Percentiles rank a stretch among this genome's conserved stretches.
phyloP scores from a whole-genome alignment of 2,113 vertebrate genomes.

The Alethe castanea region DNA sequence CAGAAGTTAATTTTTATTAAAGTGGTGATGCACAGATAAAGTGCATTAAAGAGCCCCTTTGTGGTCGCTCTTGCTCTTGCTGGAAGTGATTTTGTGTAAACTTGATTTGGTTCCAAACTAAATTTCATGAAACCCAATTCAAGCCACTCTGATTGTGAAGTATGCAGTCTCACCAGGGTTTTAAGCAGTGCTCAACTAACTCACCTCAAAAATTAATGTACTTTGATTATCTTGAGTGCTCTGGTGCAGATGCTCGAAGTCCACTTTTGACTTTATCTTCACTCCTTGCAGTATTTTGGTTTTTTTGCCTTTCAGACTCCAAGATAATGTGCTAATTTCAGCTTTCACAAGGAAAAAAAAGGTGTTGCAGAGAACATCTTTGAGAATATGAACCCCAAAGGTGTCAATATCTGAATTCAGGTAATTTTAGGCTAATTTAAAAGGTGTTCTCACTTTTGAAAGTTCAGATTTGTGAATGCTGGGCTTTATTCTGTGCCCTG shows the following conservation, averaged over 20 bases:
- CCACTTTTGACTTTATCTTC: neutral
- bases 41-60: neutral
- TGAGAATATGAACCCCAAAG: neutral
- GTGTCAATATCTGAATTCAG: neutral
- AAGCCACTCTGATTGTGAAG: neutral
- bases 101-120: neutral
- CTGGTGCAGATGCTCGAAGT: neutral
- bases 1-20: neutral
- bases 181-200: neutral
- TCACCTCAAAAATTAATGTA: neutral
- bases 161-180: neutral
- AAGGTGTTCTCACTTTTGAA: neutral
- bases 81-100: neutral
- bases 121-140: neutral
- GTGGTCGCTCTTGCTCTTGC: neutral
- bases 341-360: neutral
- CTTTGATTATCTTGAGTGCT: neutral
- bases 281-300: neutral
- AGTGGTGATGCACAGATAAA: neutral
- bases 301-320: neutral
- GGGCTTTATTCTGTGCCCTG: neutral
- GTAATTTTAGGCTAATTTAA: neutral
- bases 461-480: neutral
- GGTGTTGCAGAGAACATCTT: neutral
- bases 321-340: neutral